phyloP scores from a whole-genome alignment of 2,797 vertebrate genomes.

The Enteromius anoplus region DNA sequence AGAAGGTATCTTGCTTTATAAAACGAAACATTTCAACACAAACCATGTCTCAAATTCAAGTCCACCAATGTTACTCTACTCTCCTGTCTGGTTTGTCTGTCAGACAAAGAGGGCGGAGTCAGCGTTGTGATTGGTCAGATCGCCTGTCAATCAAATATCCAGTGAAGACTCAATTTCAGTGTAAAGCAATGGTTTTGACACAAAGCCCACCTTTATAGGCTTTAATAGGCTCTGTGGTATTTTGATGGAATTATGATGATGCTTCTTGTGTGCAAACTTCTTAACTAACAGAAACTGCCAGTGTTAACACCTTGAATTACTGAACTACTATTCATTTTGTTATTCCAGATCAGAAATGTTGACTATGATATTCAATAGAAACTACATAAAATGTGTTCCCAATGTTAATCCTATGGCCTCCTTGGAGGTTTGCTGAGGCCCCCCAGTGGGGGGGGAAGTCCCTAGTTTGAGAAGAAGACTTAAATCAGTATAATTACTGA shows the following conservation, averaged over 20 bases:
- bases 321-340: background rate
- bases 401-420: background rate
- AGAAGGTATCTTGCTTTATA: background rate
- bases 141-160: background rate
- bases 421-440: background rate
- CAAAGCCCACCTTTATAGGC: background rate
- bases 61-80: background rate
- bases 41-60: background rate
- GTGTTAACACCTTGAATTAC: background rate
- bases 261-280: background rate
- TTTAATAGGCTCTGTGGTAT: background rate
- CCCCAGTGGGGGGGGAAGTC: background rate
- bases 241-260: background rate
- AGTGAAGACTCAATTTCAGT: background rate
- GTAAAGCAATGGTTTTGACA: background rate
- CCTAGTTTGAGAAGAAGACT: background rate
- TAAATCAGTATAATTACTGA: background rate
- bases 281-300: background rate
- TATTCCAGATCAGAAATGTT: background rate
- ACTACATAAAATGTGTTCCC: background rate
- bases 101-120: background rate
- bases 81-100: background rate
- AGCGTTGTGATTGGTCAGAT: background rate
- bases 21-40: background rate
- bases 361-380: background rate